These are phyloP conservation scores for Phocoena sinus DNA, from an alignment of 2,113 vertebrate species.

Conservation along the genomic window DNA sequence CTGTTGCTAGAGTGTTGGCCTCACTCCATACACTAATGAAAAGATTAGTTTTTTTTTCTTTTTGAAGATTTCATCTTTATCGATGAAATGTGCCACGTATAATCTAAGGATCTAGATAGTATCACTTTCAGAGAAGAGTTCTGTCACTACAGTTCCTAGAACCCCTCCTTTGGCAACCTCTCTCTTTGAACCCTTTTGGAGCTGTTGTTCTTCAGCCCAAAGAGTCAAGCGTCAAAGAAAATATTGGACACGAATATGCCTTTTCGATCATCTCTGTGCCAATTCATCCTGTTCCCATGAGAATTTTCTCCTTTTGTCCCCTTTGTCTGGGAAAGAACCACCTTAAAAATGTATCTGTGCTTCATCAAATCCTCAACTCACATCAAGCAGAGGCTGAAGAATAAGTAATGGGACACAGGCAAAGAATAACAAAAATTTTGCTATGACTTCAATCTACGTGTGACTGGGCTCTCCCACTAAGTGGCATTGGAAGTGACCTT, in stretches of 20 bases:
- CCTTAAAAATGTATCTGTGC: not conserved
- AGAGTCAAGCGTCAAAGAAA: not conserved
- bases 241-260: not conserved
- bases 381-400: not conserved
- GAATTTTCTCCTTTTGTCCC: not conserved
- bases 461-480: not conserved
- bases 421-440: not conserved
- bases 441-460: rapidly evolving
- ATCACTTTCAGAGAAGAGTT: not conserved
- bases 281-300: not conserved
- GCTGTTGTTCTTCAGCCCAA: not conserved
- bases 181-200: not conserved
- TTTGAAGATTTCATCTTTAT: not conserved
- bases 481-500: not conserved
- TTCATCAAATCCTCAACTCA: not conserved
- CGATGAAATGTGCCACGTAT: not conserved
- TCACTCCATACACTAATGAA: not conserved
- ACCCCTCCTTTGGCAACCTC: not conserved
- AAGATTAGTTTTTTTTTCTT: not conserved
- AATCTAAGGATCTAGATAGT: not conserved
- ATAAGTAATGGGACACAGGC: not conserved
- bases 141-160: not conserved
- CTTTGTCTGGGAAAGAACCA: not conserved
- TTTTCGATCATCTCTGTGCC: not conserved
- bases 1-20: not conserved